phyloP scores from a whole-genome alignment of 2,888 invertebrate genomes.

The Ephialtes manifestator region DNA sequence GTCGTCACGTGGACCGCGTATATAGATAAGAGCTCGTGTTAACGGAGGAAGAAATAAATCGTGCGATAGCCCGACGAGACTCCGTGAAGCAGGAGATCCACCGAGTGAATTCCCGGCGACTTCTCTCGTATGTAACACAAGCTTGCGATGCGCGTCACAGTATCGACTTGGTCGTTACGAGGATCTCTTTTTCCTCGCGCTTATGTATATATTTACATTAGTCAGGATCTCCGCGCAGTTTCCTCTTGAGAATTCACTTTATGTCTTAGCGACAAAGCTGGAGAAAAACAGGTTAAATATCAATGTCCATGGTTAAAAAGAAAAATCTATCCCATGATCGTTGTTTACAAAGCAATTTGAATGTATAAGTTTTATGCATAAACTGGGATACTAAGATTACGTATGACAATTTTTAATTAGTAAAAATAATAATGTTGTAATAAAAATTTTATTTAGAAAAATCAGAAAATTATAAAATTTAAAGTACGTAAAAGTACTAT shows the following conservation, averaged over 20 bases:
- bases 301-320: background rate
- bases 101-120: constrained; percentile 9
- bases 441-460: too few species aligned
- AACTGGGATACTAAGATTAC: too few species aligned
- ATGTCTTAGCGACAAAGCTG: background rate
- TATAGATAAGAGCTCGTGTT: constrained; percentile 67
- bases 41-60: constrained; percentile 73
- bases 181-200: background rate
- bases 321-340: background rate
- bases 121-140: constrained; percentile 1
- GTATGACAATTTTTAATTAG: too few species aligned
- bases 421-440: too few species aligned
- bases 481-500: too few species aligned
- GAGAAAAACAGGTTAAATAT: background rate
- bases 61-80: constrained; percentile 66
- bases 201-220: constrained; percentile 5
- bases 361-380: background rate
- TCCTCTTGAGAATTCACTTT: background rate
- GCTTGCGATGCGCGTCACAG: background rate
- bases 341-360: background rate
- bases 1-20: constrained; percentile 59
- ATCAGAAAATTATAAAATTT: too few species aligned
- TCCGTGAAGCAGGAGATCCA: constrained; percentile 41
- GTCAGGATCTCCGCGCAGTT: background rate
- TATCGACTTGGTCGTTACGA: background rate